Base-by-base conservation (phyloP, 2,888 invertebrate species). In the Pristionchus maxplancki region DNA sequence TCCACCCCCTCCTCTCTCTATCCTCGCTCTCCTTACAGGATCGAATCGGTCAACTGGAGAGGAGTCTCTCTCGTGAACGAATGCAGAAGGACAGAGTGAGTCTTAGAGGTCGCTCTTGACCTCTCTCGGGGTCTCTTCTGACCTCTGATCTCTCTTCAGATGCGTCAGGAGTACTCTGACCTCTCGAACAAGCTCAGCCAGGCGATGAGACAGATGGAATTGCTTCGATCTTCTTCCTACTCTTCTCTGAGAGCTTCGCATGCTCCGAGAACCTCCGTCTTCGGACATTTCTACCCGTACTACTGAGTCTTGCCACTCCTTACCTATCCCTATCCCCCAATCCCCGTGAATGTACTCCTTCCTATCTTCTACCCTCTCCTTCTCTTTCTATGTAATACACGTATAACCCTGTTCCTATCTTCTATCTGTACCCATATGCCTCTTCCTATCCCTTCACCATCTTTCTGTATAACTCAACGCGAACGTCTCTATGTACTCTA, bases 281-380 rank as follows among this genome's bases (percentile, higher is more conserved):
- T 92, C 91, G 90, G 93, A 89, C 93, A 93, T 90, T 94, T 94
- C 91, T 94, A 94, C 89, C 94, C 94, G 89, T 93, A 94, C 91
- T 94, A 93, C 90, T 94, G 90, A 94, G 44, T 50, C 67, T 15
- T 53, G 44, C 87, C 20, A 58, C 81, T 78, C 85, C 31, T n/a
- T n/a, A n/a, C n/a, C n/a, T 64, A 20, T 64, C 44, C 44, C 85
- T 58, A 37, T 37, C 37, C 81, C 20, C 53, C 78, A 6, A 44
- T 88, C 81, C 87, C 74, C 67, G 62, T 62, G 81, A 88, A 78
- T 88, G 88, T 81, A 37, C 50, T 67, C 9, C 85, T 44, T 67
- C 9, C 85, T 44, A 53, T 64, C 85, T 31, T 84, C 62, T 62
- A 53, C n/a, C 84, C 53, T 40, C 53, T 28, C 53, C 37, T 44